These are phyloP conservation scores for Patella depressa DNA, from an alignment of 2,888 invertebrate genomes.

Conservation along the genomic window DNA sequence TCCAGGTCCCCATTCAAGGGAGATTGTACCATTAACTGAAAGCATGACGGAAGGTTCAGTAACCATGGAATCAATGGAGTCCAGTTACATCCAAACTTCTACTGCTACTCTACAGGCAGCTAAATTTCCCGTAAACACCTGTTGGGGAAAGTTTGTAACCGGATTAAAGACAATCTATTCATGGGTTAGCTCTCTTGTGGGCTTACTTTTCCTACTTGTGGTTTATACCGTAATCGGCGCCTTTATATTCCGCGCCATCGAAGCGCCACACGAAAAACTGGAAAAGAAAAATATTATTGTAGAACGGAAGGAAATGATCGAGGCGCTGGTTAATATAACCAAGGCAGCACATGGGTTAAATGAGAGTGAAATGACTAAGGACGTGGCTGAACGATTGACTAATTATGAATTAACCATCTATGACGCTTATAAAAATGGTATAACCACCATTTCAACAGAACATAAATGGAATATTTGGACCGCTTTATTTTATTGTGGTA, in stretches of 20 bases:
- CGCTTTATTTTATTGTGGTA: conserved; percentile 72
- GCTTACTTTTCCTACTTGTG: conserved; percentile 83
- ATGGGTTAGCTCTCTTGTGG: conserved; percentile 72
- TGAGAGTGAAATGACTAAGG: conserved; percentile 55
- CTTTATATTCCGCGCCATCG: conserved; percentile 82
- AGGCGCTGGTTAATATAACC: conserved; percentile 80
- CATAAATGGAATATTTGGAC: conserved; percentile 69
- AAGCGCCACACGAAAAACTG: conserved; percentile 87
- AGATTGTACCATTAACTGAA: conserved; percentile 31
- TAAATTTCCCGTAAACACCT: background rate
- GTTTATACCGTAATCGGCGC: conserved; percentile 88
- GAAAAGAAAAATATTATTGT: conserved; percentile 88
- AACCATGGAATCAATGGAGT: conserved; percentile 18
- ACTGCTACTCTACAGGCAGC: conserved; percentile 15
- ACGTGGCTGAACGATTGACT: conserved; percentile 77
- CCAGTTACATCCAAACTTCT: conserved; percentile 16
- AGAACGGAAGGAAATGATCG: conserved; percentile 86
- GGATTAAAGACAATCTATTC: conserved; percentile 9
- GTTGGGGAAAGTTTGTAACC: background rate
- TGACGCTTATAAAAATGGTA: conserved; percentile 85
- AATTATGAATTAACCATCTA: conserved; percentile 90
- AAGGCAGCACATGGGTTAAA: conserved; percentile 18
- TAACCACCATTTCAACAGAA: conserved; percentile 85
- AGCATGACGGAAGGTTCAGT: conserved; percentile 20
- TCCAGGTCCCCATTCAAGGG: background rate